Evolutionary conservation across 2,888 invertebrate genomes (phyloP), one percentile per base, ranked within the genome.

Genomic region (Blastobasis lacticolella): DNA sequence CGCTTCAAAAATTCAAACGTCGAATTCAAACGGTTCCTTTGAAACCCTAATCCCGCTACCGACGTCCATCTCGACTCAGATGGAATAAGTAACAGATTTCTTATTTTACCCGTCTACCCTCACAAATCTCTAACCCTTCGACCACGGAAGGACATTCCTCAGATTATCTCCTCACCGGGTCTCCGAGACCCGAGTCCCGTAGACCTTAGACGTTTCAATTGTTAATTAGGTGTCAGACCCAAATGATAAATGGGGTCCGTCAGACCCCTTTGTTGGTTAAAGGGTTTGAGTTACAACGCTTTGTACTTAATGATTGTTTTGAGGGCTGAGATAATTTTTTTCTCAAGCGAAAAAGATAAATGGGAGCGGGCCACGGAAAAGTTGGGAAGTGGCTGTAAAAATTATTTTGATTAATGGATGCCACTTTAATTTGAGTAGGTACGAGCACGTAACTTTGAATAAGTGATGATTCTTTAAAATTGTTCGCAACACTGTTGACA

Each of bases 211-310:
- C 63, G 57, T 66, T 68, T 70, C 71, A 70, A 73, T 71, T 69
- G 69, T 71, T 71, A 70, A 71, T 71, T 69, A 69, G 62, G 62
- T 63, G 67, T 57, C 66, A 53, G 55, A 56, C 54, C 57, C 53
- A 59, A 61, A 64, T 70, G 71, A 72, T 69, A 65, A 67, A 71
- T 66, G 64, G 62, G 53, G 56, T 52, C 57, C 57, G 58, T 64
- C 63, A 61, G 57, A 55, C 53, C 59, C 54, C 51, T 51, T 42
- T 51, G 48, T 56, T 52, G 54, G 51, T 44, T 23, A 23, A 23
- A 23, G 47, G 56, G 56, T 54, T 54, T 51, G 52, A 57, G 57
- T 50, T 60, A 61, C 61, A 59, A 51, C 54, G 59, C 48, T 54
- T 50, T 48, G 54, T 49, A 53, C 54, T 61, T 60, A 58, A 59